phyloP scores from a whole-genome alignment of 1,140 invertebrate species.

The Pseudomyrmex flavicornis region DNA sequence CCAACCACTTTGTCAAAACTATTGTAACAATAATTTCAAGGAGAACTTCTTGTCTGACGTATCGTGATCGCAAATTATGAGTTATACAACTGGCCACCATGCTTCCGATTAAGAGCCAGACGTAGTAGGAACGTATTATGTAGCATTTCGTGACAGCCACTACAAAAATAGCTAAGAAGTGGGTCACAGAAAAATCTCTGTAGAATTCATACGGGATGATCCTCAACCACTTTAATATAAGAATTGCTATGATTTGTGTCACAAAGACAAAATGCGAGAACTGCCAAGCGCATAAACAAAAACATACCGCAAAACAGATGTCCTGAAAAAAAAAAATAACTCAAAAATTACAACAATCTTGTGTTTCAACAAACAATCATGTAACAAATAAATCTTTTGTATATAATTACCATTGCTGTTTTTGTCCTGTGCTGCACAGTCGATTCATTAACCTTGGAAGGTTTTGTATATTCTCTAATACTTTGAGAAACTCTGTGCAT shows the following conservation, averaged over 20 bases:
- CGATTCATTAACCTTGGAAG: background rate
- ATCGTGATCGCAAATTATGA: slow-evolving; percentile 31
- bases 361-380: background rate
- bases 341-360: background rate
- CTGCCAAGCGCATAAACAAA: slow-evolving; percentile 87
- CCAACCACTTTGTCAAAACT: slow-evolving; percentile 72
- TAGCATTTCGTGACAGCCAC: slow-evolving; percentile 84
- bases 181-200: slow-evolving; percentile 85
- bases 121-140: slow-evolving; percentile 89
- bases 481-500: slow-evolving; percentile 83
- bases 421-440: background rate
- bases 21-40: slow-evolving; percentile 76
- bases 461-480: slow-evolving; percentile 62
- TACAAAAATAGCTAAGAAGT: slow-evolving; percentile 86
- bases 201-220: slow-evolving; percentile 86
- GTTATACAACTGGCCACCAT: slow-evolving; percentile 20
- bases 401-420: slow-evolving; percentile 7
- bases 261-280: slow-evolving; percentile 92
- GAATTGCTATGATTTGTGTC: slow-evolving; percentile 88
- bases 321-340: slow-evolving; percentile 71
- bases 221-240: slow-evolving; percentile 88
- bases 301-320: slow-evolving; percentile 83
- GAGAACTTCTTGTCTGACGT: slow-evolving; percentile 49
- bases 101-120: slow-evolving; percentile 81
- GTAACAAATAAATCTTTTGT: background rate